Conservation (phyloP, 2,113 vertebrate genomes). For the Gallinago media region DNA sequence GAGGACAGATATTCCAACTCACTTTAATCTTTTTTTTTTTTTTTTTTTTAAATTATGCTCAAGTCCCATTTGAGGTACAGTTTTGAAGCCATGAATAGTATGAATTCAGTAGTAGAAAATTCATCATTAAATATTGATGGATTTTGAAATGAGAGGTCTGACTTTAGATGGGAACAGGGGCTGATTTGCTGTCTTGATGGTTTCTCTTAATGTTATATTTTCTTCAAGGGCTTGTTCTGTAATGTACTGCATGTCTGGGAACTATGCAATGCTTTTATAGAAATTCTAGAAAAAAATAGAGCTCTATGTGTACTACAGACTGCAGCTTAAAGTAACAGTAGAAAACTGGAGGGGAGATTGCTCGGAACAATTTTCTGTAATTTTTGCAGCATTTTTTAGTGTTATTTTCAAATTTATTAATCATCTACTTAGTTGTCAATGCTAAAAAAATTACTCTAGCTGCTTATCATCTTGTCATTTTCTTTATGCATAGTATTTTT, state of each 20-base stretch:
- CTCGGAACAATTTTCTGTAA: not conserved
- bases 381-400: not conserved
- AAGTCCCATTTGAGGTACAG: not conserved
- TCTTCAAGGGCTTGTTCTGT: not conserved
- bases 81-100: not conserved
- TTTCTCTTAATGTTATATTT: not conserved
- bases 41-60: not conserved
- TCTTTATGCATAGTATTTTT: not conserved
- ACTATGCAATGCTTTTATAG: not conserved
- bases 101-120: not conserved
- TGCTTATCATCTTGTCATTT: constrained; percentile 27
- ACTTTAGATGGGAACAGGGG: not conserved
- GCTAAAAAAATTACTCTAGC: not conserved
- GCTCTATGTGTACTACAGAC: too few relatives aligned
- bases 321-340: not conserved
- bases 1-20: not conserved
- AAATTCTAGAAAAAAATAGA: not conserved
- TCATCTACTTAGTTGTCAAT: constrained; percentile 5
- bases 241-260: not conserved
- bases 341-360: not conserved
- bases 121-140: not conserved
- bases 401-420: constrained; percentile 28
- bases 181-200: not conserved
- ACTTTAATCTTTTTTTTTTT: not conserved
- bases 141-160: not conserved